Evolutionary conservation across 2,797 vertebrate genomes (phyloP).

Genomic region (Rhincodon typus): DNA sequence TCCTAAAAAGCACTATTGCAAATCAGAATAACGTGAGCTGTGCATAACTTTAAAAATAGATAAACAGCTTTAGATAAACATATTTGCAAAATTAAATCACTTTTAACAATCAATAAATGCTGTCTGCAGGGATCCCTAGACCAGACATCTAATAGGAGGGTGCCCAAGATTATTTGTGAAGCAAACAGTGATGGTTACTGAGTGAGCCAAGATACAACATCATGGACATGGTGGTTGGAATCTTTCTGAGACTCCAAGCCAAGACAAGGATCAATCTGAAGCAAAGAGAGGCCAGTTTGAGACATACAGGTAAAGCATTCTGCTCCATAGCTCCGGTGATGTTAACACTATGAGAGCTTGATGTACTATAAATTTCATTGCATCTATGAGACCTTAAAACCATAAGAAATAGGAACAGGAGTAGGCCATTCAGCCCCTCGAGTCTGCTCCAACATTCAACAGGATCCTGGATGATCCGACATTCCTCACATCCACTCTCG

Average conservation of each 20-base stretch:
- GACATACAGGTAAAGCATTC: not conserved
- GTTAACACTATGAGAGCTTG: not conserved
- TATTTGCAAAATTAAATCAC: constrained; percentile 10
- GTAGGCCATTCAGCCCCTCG: too few species aligned
- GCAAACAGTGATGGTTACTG: not conserved
- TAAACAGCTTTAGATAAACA: not conserved
- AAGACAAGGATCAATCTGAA: not conserved
- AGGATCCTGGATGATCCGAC: too few species aligned
- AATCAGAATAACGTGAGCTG: not conserved
- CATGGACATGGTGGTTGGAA: not conserved
- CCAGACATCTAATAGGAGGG: not conserved
- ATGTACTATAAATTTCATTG: not conserved
- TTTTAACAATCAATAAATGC: not conserved
- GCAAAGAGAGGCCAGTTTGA: not conserved
- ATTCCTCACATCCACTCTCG: too few species aligned
- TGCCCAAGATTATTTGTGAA: not conserved
- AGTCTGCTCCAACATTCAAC: too few species aligned
- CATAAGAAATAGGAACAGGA: too few species aligned
- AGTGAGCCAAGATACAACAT: not conserved
- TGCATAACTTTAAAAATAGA: not conserved
- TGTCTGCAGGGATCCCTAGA: not conserved
- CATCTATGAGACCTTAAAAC: not conserved
- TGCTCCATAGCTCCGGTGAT: not conserved
- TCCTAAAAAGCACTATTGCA: not conserved
- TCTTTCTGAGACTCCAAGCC: not conserved